Evolutionary conservation across 2,113 vertebrate species (phyloP).

Genomic region (Elephantulus edwardii): DNA sequence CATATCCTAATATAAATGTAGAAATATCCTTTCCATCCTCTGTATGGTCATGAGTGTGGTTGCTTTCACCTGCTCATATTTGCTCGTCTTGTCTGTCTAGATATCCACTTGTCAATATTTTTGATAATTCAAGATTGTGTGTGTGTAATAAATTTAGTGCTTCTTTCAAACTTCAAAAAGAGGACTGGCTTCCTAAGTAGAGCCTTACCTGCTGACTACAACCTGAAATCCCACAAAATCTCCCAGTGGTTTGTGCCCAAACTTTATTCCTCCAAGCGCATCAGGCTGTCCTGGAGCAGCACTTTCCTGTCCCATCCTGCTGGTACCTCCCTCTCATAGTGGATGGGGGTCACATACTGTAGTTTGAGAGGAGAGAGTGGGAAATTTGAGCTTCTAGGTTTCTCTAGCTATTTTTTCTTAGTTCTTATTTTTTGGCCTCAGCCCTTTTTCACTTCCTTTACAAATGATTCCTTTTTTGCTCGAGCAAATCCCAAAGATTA

Average conservation of each 20-base stretch:
- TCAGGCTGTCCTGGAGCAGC: not conserved
- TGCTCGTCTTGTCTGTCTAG: too few species aligned
- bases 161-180: not conserved
- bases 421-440: not conserved
- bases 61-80: too few species aligned
- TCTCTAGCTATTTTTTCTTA: not conserved
- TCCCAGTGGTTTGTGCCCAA: not conserved
- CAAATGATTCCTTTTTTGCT: not conserved
- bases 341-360: too few species aligned
- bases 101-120: too few species aligned
- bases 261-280: not conserved
- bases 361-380: not conserved
- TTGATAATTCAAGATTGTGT: too few species aligned
- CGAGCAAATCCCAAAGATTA: not conserved
- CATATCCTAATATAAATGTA: too few species aligned
- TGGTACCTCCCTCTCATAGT: too few species aligned
- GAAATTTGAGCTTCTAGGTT: not conserved
- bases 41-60: too few species aligned
- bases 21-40: too few species aligned
- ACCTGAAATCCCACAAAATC: not conserved
- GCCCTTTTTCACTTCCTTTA: not conserved
- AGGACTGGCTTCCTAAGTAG: not conserved
- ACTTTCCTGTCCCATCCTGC: not conserved
- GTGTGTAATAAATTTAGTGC: not conserved
- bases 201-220: not conserved